Percentiles rank a stretch among this genome's conserved stretches.
phyloP scores from a whole-genome alignment of 2,797 vertebrate genomes.

The Scolopax bukidnonensis region DNA sequence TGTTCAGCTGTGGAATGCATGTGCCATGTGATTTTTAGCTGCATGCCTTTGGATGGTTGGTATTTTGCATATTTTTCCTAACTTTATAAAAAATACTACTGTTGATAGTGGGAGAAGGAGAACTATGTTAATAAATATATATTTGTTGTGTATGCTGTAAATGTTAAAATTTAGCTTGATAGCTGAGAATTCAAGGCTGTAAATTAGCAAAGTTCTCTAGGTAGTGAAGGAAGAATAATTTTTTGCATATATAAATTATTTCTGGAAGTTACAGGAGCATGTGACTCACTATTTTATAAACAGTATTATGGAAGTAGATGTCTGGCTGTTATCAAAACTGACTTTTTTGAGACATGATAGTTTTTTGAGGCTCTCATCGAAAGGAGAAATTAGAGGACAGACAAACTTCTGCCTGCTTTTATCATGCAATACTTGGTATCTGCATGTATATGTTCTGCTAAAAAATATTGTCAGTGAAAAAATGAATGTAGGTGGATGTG shows the following conservation, averaged over 20 bases:
- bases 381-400: not conserved
- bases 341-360: no score
- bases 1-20: not conserved
- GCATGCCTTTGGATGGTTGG: not conserved
- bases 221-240: not conserved
- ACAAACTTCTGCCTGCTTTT: not conserved
- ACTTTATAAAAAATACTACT: not conserved
- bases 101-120: not conserved
- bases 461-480: not conserved
- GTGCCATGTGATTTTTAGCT: not conserved
- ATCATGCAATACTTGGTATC: not conserved
- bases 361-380: not conserved
- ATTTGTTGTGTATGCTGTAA: not conserved
- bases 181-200: not conserved
- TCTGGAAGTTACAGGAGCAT: not conserved
- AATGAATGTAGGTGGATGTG: not conserved
- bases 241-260: not conserved
- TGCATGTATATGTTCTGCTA: accelerated
- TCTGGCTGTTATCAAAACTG: not conserved
- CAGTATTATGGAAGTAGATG: not conserved
- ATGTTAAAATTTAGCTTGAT: not conserved
- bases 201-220: not conserved
- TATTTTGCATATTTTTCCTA: not conserved
- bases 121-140: not conserved
- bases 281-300: not conserved